phyloP scores from a whole-genome alignment of 2,113 vertebrate genomes.

The Saguinus imperator region DNA sequence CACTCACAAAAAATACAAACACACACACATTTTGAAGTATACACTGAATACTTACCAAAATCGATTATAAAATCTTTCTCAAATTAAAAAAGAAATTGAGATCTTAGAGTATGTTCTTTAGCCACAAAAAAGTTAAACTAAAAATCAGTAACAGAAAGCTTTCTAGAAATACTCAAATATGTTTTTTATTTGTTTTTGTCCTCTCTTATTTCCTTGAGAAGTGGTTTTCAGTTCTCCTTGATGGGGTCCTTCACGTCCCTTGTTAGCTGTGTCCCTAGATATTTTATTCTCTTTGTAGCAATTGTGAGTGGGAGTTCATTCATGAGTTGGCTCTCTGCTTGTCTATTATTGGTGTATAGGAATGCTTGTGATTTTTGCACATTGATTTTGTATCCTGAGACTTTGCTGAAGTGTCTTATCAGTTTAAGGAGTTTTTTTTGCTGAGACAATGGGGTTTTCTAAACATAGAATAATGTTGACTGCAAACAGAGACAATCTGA shows the following conservation, averaged over 20 bases:
- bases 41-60: background rate
- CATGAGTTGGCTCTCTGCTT: background rate
- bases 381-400: background rate
- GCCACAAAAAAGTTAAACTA: background rate
- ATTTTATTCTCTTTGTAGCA: background rate
- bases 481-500: background rate
- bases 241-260: background rate
- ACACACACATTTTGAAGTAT: background rate
- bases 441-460: background rate
- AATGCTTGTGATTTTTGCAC: background rate
- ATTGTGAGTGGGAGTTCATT: background rate
- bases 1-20: background rate
- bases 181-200: background rate
- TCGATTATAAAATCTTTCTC: background rate
- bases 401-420: background rate
- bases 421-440: background rate
- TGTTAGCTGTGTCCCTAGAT: background rate
- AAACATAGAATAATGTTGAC: background rate
- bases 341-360: background rate
- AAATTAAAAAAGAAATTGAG: background rate
- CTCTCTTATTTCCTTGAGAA: background rate
- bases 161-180: background rate
- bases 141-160: background rate
- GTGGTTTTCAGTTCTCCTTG: background rate
- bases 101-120: background rate